Base-by-base conservation (phyloP, 30 jellyfish, hydroid and myxozoan genomes). In the Aurelia sp. region DNA sequence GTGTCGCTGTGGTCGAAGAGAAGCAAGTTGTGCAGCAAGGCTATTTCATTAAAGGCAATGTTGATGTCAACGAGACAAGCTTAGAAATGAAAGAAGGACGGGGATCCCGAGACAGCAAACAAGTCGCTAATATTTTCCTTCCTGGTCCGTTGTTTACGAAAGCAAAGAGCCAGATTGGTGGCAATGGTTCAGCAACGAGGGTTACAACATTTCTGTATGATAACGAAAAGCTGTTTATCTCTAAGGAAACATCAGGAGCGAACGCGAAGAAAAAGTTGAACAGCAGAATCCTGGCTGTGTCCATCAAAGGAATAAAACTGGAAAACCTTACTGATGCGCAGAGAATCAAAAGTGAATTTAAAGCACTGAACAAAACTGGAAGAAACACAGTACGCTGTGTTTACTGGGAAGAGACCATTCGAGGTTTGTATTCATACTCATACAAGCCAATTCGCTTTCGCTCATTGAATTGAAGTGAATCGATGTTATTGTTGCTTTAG, bases 201-300 rank as follows among this genome's bases (percentile, higher is more conserved):
- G 67, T 77, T 5, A 62, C 78, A 16, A 77, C 88, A 50, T 67
- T 77, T 60, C 60, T 77, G 40, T 77, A 77, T 41, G 78, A 77
- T 69, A 77, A 62, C 41, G 88, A 66, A 63, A 77, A 77, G 47
- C 70, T 77, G 27, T 77, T 77, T 44, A 15, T n/a, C 17, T 77
- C 88, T 5, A 15, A 59, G 10, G 51, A 59, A 62, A 77, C 78
- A 18, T 59, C 78, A 20, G 88, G 88, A 31, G 30, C 5, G 4
- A 60, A 62, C 8, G 67, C 78, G 3, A 17, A 69, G 35, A 77
- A 77, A 55, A 77, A 60, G 30, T 16, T 77, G 8, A 77, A 77
- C 61, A 77, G 88, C 60, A 77, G 63, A 61, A 57, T 77, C 7
- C 51, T 77, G 78, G 88, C 88, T 17, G 88, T 77, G 48, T 66